A percentile compares a stretch with the other conserved stretches of the same genome.
These are phyloP conservation scores for Melanotaenia boesemani DNA, from an alignment of 2,797 vertebrate genomes.

Conservation along the genomic window DNA sequence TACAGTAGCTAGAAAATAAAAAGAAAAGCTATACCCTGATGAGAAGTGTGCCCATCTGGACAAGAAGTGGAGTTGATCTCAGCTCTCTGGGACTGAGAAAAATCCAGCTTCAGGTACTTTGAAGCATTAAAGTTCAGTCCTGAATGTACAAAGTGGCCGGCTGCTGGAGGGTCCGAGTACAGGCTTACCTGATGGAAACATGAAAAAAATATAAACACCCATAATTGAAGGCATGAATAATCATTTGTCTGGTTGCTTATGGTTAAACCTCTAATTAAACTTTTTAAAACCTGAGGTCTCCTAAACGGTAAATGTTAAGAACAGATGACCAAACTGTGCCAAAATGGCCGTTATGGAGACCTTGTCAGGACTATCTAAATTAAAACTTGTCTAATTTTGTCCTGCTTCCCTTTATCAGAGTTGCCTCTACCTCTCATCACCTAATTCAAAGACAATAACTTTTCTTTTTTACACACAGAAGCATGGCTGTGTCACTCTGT, in stretches of 20 bases:
- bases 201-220: background rate
- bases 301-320: too few relatives aligned
- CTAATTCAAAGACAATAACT: too few relatives aligned
- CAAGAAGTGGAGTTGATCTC: constrained; percentile 45
- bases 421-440: too few relatives aligned
- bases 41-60: constrained; percentile 12
- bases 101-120: constrained; percentile 83
- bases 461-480: too few relatives aligned
- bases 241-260: background rate
- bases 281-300: too few relatives aligned
- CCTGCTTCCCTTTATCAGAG: too few relatives aligned
- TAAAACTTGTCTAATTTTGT: too few relatives aligned
- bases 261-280: too few relatives aligned
- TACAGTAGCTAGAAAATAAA: background rate
- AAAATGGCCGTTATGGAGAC: too few relatives aligned
- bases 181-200: constrained; percentile 86
- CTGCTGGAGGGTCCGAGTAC: constrained; percentile 82
- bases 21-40: constrained; percentile 55
- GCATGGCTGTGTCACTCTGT: too few relatives aligned
- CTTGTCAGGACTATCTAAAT: too few relatives aligned
- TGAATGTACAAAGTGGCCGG: constrained; percentile 70
- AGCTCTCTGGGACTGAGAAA: constrained; percentile 82
- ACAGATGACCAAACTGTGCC: too few relatives aligned
- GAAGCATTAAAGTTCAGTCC: constrained; percentile 71
- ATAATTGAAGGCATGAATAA: background rate